Conservation (phyloP, 2,888 invertebrate genomes). For the Allygus modestus region DNA sequence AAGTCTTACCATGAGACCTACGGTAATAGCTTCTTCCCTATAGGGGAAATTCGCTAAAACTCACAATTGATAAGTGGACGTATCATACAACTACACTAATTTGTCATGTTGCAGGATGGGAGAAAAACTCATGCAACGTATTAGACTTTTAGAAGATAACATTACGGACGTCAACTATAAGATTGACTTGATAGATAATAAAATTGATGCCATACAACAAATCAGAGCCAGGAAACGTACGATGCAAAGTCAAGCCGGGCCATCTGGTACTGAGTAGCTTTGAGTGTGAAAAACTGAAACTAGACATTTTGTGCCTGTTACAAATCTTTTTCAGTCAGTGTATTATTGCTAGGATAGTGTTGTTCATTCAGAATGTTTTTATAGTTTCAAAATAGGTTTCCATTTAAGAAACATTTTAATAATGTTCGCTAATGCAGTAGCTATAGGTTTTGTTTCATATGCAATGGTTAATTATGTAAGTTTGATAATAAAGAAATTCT, state of each 20-base stretch:
- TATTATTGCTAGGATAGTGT: not conserved
- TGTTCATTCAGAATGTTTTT: not conserved
- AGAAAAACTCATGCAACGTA: constrained; percentile 52
- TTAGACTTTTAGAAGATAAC: constrained; percentile 49
- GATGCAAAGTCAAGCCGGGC: not conserved
- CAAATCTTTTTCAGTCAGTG: not conserved
- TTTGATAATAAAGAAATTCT: not conserved
- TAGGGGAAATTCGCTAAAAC: no score
- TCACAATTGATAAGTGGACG: no score
- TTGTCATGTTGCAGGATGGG: constrained; percentile 34
- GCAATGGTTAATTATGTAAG: not conserved
- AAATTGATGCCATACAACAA: constrained; percentile 59
- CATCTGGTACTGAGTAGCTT: constrained; percentile 9
- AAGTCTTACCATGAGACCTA: no score
- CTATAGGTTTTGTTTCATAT: not conserved
- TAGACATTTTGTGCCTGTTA: not conserved
- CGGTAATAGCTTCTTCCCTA: no score
- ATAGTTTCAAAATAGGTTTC: not conserved
- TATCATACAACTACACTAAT: no score
- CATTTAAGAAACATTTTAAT: not conserved
- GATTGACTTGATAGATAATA: constrained; percentile 60
- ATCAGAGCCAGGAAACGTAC: constrained; percentile 43
- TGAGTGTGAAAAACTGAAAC: not conserved
- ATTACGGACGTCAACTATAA: constrained; percentile 56
- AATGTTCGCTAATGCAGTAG: not conserved